Base-by-base conservation (phyloP, 2,797 vertebrate species). In the Lacerta bilineata region DNA sequence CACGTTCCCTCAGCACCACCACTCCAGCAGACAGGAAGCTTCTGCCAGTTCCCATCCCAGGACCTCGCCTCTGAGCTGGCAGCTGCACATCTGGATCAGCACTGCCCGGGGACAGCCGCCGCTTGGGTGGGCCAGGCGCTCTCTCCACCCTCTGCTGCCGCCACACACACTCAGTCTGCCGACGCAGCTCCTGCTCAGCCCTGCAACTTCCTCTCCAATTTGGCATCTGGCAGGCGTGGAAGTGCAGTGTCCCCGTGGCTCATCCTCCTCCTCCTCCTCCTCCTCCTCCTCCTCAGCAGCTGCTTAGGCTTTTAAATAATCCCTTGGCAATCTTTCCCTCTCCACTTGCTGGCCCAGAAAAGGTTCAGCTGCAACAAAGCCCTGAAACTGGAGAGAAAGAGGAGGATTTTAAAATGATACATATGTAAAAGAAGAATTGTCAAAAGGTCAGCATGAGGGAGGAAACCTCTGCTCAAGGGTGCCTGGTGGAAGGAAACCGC, bases 341-440 rank as follows among this genome's bases (percentile, higher is more conserved):
- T 80, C 68, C 2, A 55, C 90, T 59, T n/a, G 3, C 87, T 80
- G 59, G 83, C 25, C 36, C 82, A 1, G 71, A 91, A 64, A 33
- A 17, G 2, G 5, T 1, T 75, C 75, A 13, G 82, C 77, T 88
- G 76, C 10, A n/a, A 46, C 41, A 36, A 23, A 23, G 3, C 91
- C 94, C 95, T 97, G 89, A 83, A 95, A 92, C 2, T 17, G 78
- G 72, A 85, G 9, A 25, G 29, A 4, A 3, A 78, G 29, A 4
- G 79, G 25, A 13, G 46, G 18, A 33, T 36, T 39, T 80, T 64
- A 64, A 23, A 25, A 2, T 11, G 8, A 55, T 15, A 55, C 13
- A 55, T 2, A 10, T 7, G 4, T 1, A 61, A n/a, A 36, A 55
- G 15, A 15, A 50, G 10, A 46, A 50, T 36, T 20, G 75, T 46